Evolutionary conservation across 2,113 vertebrate species (phyloP), one percentile per base, ranked within the genome.

Genomic region (Tragelaphus strepsiceros): DNA sequence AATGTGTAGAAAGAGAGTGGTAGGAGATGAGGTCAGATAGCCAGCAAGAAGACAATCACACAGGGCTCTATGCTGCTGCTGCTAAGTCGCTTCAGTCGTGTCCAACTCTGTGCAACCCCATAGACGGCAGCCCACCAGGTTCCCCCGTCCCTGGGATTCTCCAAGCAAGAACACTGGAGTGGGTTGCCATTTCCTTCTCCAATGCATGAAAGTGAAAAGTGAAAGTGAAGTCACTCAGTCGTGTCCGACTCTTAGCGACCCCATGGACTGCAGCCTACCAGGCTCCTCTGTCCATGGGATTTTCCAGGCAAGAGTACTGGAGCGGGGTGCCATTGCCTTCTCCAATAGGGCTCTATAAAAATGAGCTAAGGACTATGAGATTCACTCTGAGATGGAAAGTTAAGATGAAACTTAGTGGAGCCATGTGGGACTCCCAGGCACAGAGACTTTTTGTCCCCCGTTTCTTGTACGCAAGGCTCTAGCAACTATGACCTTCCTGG

Each of bases 101-200:
- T 62, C 61, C 1, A 0, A 32, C 61, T 32, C 61, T 62, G 14
- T 62, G 61, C 0, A 0, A 3, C 6, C 14, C 61, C 61, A 32
- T 7, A 32, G 61, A 62, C 1, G 0, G 28, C 14, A 62, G 61
- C 61, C 61, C 28, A 62, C 61, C 61, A 62, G 61, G 61, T 2
- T 32, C 61, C 61, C 2, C 13, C 6, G 0, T 30, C 28, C 61
- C 13, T 62, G 61, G 61, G 13, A 62, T 62, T 30, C 0, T 30
- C 61, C 61, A 62, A 26, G 28, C 61, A 30, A 62, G 61, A 62
- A 30, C 28, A 3, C 28, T 62, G 61, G 13, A 62, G 13, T 62
- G 28, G 61, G 28, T 3, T 62, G 61, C 61, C 61, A 62, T 30
- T 62, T 30, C 13, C 61, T 62, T 62, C 61, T 62, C 28, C 61